Conservation (phyloP, 1,140 invertebrate genomes). For the Atta texana region DNA sequence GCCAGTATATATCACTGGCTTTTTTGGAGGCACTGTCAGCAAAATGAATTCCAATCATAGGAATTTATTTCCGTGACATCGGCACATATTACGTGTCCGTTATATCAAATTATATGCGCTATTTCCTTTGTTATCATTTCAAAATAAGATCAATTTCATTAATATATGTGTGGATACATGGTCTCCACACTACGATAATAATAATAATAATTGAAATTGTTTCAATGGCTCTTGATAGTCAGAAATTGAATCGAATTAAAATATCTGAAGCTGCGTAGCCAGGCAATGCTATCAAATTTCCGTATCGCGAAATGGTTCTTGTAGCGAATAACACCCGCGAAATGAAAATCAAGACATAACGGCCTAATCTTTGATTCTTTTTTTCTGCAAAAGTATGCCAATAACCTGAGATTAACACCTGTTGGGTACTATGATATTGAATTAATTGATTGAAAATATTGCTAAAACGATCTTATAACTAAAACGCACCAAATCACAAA, state of each 20-base stretch:
- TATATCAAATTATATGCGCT: conserved; percentile 11
- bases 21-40: conserved; percentile 92
- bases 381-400: not conserved
- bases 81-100: not conserved
- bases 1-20: conserved; percentile 92
- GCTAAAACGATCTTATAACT: conserved; percentile 30
- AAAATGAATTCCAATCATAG: conserved; percentile 40
- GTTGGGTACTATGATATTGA: conserved; percentile 52
- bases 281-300: not conserved
- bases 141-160: conserved; percentile 23
- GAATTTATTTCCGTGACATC: conserved; percentile 38
- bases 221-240: not conserved
- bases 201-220: conserved; percentile 10
- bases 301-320: not conserved
- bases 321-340: not conserved
- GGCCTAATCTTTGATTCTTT: conserved; percentile 1
- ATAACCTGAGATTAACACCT: conserved; percentile 44
- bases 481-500: not conserved
- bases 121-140: not conserved
- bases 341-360: conserved; percentile 35
- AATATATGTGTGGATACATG: not conserved
- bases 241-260: conserved; percentile 13
- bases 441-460: conserved; percentile 71
- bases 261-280: not conserved
- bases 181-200: not conserved